Base-by-base conservation (phyloP, 2,113 vertebrate species). In the Eptesicus fuscus region DNA sequence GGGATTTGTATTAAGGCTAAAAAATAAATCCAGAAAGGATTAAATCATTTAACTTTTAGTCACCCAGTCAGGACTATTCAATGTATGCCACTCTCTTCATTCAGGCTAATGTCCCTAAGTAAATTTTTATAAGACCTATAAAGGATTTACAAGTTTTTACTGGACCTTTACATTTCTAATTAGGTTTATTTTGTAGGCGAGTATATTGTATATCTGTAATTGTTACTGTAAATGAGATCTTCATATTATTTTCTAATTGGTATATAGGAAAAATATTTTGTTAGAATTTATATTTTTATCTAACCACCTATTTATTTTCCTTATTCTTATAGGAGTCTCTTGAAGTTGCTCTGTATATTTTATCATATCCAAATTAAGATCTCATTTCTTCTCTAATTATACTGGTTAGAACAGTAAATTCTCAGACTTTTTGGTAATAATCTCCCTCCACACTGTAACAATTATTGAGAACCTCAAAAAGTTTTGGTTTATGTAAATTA, bases 201-300 rank as follows among this genome's bases (percentile, higher is more conserved):
- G 35, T 53, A 1, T 53, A 61, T 86, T 85, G 70, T 63, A 73
- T 63, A 69, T 16, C 14, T 74, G 9, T 20, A 74, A 13, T 63
- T 76, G 40, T 88, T 83, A 77, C 4, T 67, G 2, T 83, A 85
- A 83, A 76, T 44, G 59, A 93, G 51, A 51, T 53, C 40, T 49
- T 84, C 25, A 20, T 94, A 49, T 77, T 87, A 42, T 78, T 96
- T 92, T 96, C 83, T 89, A 74, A 70, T 91, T 65, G 22, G 12
- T 32, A 11, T 49, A 32, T 70, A 59, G 61, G 35, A 56, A 95
- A 94, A 84, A 32, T 89, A 35, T 51, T 85, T 82, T 93, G 37
- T 90, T 82, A 42, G 28, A 18, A 56, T 79, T 88, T 87, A n/a
- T 73, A 73, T 40, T 59, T 47, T 83, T 7, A 61, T 67, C 49